Evolutionary conservation across 2,113 vertebrate genomes (phyloP).

Genomic region (Nothobranchius kuhntae): DNA sequence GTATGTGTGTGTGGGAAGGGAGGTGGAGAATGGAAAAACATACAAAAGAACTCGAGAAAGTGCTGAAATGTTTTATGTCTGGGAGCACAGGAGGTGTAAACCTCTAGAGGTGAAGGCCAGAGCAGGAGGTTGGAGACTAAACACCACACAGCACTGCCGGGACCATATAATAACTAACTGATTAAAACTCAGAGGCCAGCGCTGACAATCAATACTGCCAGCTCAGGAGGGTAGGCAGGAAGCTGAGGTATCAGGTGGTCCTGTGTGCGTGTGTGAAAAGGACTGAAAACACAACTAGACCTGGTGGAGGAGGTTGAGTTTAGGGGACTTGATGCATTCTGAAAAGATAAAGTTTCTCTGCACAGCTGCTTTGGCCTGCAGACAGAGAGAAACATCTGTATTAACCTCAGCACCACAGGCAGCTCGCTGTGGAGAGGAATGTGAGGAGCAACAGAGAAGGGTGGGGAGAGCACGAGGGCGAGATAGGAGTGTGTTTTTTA

Average conservation of each 20-base stretch:
- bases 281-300: constrained; percentile 39
- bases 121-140: constrained; percentile 61
- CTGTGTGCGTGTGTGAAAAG: constrained; percentile 22
- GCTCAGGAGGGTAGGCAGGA: constrained; percentile 35
- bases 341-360: constrained; percentile 76
- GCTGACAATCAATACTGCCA: constrained; percentile 63
- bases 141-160: constrained; percentile 54
- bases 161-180: constrained; percentile 46
- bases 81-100: constrained; percentile 61
- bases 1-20: constrained; percentile 24
- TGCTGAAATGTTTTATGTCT: constrained; percentile 77
- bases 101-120: constrained; percentile 59
- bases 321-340: constrained; percentile 65
- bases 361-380: constrained; percentile 82
- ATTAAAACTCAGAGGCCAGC: constrained; percentile 52
- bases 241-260: constrained; percentile 44
- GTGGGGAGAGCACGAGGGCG: constrained; percentile 42
- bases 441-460: constrained; percentile 67
- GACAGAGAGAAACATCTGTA: constrained; percentile 92
- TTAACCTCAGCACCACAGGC: constrained; percentile 91
- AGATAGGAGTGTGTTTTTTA: constrained; percentile 37
- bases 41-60: constrained; percentile 73
- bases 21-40: constrained; percentile 67
- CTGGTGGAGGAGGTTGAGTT: constrained; percentile 40
- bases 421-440: constrained; percentile 88